Conservation (phyloP, 2,113 vertebrate genomes). For the Neofelis nebulosa region DNA sequence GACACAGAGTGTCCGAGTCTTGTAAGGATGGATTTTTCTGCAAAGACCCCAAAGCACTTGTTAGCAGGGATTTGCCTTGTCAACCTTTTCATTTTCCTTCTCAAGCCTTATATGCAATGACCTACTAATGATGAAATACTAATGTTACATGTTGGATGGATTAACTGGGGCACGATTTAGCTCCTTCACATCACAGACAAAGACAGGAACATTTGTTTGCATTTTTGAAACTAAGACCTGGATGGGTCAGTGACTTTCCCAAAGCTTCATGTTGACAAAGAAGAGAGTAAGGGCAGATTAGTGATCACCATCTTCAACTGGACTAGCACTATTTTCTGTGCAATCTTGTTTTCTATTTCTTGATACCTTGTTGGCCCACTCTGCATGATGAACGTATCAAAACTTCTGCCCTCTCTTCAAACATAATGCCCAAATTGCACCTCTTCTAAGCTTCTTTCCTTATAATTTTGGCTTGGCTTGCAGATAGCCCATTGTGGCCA, state of each 20-base stretch:
- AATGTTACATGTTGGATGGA: neutral
- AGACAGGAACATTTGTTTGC: neutral
- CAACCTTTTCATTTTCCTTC: neutral
- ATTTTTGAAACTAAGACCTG: neutral
- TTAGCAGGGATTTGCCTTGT: neutral
- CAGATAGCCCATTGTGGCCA: neutral
- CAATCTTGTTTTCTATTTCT: neutral
- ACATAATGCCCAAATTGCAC: neutral
- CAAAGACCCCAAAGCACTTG: neutral
- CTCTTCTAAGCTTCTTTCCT: neutral
- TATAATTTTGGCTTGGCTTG: neutral
- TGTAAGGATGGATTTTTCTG: neutral
- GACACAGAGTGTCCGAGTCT: neutral
- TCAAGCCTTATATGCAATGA: neutral
- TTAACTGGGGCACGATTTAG: neutral
- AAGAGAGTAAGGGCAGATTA: neutral
- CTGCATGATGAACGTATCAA: neutral
- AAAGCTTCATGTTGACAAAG: neutral
- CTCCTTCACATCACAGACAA: neutral
- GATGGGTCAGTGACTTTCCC: neutral
- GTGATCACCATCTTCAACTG: neutral
- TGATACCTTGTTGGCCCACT: neutral
- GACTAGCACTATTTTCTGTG: neutral
- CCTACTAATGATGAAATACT: neutral
- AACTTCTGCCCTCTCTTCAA: neutral